phyloP scores from a whole-genome alignment of 37 sponge, comb jelly and placozoan species.

The Spongilla lacustris region DNA sequence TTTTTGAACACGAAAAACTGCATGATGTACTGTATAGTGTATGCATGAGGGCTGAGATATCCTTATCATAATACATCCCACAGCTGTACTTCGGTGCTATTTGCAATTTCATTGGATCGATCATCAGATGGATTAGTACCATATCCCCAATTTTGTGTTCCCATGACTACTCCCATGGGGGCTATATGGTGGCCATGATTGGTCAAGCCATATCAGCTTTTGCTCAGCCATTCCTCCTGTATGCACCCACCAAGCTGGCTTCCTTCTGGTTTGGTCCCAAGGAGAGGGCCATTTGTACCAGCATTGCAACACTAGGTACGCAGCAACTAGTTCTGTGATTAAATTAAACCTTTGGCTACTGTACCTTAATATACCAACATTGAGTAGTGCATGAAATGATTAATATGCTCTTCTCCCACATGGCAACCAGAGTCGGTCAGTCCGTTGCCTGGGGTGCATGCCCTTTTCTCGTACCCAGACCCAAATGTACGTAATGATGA shows the following conservation, averaged over 20 bases:
- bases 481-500: no score
- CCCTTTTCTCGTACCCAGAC: no score
- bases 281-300: slow-evolving; percentile 70
- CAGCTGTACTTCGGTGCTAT: slow-evolving; percentile 65
- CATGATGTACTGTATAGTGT: neutral
- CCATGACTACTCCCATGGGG: neutral
- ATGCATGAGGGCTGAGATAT: neutral
- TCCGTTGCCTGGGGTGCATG: no score
- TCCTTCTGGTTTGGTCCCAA: slow-evolving; percentile 87
- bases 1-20: no score
- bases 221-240: slow-evolving; percentile 85
- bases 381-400: no score
- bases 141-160: slow-evolving; percentile 39
- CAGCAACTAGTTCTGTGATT: no score
- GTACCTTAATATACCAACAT: no score
- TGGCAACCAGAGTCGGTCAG: no score
- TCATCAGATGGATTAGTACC: slow-evolving; percentile 62
- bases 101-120: slow-evolving; percentile 62
- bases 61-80: neutral
- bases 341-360: no score
- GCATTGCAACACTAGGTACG: slow-evolving; percentile 65
- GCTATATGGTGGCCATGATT: slow-evolving; percentile 58
- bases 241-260: slow-evolving; percentile 85
- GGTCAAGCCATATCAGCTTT: slow-evolving; percentile 78
- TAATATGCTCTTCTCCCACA: no score